Evolutionary conservation across 1,140 invertebrate species (phyloP).

Genomic region (Uloborus diversus): DNA sequence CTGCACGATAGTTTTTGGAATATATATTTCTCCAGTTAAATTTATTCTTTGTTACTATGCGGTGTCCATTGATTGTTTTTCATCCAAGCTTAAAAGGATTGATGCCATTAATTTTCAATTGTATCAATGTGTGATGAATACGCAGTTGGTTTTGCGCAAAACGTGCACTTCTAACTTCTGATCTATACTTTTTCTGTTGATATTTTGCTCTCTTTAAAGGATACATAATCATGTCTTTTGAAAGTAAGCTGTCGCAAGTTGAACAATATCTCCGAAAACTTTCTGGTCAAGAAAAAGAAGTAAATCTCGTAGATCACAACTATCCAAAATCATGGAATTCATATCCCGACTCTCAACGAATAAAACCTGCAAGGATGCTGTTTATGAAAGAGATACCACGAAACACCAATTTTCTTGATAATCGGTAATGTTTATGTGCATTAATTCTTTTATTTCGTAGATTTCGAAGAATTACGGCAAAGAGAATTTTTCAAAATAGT

Average conservation of each 20-base stretch:
- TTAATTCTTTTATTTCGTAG: not conserved
- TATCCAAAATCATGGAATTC: conserved; percentile 78
- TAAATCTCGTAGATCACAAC: conserved; percentile 71
- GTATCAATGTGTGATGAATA: too few species aligned
- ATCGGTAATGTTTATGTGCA: conserved; percentile 30
- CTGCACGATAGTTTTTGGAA: too few species aligned
- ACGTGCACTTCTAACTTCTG: too few species aligned
- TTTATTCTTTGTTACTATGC: too few species aligned
- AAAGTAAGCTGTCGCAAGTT: conserved; percentile 15
- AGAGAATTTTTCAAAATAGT: not conserved
- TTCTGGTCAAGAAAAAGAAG: conserved; percentile 59
- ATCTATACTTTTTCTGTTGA: too few species aligned
- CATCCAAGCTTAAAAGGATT: too few species aligned
- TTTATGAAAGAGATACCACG: conserved; percentile 66
- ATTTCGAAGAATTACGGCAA: not conserved
- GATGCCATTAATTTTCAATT: too few species aligned
- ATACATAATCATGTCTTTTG: conserved; percentile 37
- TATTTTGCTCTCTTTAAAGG: too few species aligned
- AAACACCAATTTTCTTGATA: not conserved
- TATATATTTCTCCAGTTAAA: too few species aligned
- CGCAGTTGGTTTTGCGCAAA: too few species aligned
- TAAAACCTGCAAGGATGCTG: conserved; percentile 69
- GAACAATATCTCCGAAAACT: conserved; percentile 57
- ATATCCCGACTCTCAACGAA: conserved; percentile 73
- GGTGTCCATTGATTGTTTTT: too few species aligned